A percentile compares a stretch with the other conserved stretches of the same genome.
Conservation (phyloP, 2,888 invertebrate genomes). For the Hirudinaria manillensis region DNA sequence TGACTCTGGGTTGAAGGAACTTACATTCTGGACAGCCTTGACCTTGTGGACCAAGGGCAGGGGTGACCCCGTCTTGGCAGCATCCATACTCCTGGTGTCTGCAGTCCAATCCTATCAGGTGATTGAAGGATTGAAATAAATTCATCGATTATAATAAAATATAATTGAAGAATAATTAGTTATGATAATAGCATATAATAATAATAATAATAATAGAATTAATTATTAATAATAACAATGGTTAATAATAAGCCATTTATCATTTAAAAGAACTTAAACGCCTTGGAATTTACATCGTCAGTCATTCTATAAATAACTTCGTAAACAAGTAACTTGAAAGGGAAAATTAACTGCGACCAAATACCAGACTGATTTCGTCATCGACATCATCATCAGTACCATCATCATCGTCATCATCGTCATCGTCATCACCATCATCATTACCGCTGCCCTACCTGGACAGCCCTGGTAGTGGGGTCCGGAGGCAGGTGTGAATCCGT, state of each 20-base stretch:
- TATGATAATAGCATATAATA: too few relatives aligned
- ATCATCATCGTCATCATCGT: constrained; percentile 27
- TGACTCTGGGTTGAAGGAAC: not conserved
- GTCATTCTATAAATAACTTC: too few relatives aligned
- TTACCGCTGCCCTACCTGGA: constrained; percentile 31
- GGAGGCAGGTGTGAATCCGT: constrained; percentile 71
- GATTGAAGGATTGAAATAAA: not conserved
- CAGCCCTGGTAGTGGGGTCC: constrained; percentile 73
- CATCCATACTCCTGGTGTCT: constrained; percentile 74
- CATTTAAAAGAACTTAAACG: too few relatives aligned
- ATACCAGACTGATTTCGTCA: not conserved
- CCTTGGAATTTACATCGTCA: too few relatives aligned
- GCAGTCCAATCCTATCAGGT: constrained; percentile 68
- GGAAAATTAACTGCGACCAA: not conserved
- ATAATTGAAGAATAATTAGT: too few relatives aligned
- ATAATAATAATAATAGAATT: too few relatives aligned
- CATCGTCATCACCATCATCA: constrained; percentile 26
- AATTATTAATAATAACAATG: too few relatives aligned
- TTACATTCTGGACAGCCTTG: constrained; percentile 66
- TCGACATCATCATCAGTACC: constrained; percentile 19
- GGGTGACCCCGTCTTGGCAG: constrained; percentile 77
- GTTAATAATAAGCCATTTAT: too few relatives aligned
- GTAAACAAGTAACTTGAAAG: too few relatives aligned
- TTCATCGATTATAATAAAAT: too few relatives aligned
- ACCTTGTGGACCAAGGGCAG: constrained; percentile 67